Percentiles rank a stretch among this genome's conserved stretches.
Conservation (phyloP, 1,140 invertebrate genomes). For the Eufriesea mexicana region DNA sequence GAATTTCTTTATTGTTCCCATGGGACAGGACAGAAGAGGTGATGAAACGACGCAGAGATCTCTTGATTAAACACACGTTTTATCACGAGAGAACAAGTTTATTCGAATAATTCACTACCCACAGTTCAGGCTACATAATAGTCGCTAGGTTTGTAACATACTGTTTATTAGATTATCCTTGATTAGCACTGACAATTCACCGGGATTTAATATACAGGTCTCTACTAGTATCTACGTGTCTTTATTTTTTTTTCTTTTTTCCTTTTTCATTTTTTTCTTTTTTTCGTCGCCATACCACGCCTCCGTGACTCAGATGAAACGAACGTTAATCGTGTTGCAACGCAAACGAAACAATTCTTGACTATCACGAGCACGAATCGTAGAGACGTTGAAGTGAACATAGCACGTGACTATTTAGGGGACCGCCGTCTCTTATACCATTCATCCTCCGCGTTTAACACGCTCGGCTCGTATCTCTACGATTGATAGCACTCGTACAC, state of each 20-base stretch:
- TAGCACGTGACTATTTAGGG: neutral
- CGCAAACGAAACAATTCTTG: conserved; percentile 51
- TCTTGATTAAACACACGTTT: conserved; percentile 36
- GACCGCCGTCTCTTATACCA: neutral
- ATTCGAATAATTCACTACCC: conserved; percentile 78
- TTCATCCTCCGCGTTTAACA: neutral
- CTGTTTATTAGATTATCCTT: conserved; percentile 73
- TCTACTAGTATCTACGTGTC: conserved; percentile 74
- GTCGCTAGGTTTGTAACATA: conserved; percentile 74
- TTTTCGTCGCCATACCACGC: conserved; percentile 62
- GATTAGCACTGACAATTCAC: conserved; percentile 73
- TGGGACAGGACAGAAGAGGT: no score
- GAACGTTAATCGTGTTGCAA: conserved; percentile 31
- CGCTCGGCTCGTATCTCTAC: neutral
- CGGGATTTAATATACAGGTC: conserved; percentile 75
- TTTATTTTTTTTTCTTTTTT: conserved; percentile 28
- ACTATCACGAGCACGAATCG: conserved; percentile 18
- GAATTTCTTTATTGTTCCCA: no score
- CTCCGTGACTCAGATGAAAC: conserved; percentile 51
- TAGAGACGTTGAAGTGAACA: conserved; percentile 31
- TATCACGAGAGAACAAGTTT: conserved; percentile 82
- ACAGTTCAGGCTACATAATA: conserved; percentile 76
- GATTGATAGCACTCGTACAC: neutral
- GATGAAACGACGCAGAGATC: no score
- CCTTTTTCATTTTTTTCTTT: no score